Conservation (phyloP, 2,888 invertebrate species). For the Coelopa pilipes region DNA sequence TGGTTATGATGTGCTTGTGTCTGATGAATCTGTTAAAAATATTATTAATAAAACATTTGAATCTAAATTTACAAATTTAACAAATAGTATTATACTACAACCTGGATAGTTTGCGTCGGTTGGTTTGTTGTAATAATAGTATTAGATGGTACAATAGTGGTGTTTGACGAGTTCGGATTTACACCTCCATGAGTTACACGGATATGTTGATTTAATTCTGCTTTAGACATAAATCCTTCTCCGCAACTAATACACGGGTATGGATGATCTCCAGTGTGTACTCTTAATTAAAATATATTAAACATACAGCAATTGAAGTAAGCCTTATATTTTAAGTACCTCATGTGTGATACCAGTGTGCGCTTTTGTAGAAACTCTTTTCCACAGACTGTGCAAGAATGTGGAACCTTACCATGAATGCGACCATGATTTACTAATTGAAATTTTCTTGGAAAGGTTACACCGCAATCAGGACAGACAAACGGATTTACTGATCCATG, state of each 20-base stretch:
- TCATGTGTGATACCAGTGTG: conserved; percentile 83
- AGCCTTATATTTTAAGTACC: conserved; percentile 65
- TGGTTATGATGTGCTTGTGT: conserved; percentile 52
- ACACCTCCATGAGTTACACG: conserved; percentile 70
- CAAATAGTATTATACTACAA: conserved; percentile 36
- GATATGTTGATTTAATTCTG: conserved; percentile 76
- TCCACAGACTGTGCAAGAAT: conserved; percentile 83
- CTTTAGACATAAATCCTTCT: conserved; percentile 79
- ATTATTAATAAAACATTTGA: neutral
- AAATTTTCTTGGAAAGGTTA: conserved; percentile 85
- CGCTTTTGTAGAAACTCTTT: conserved; percentile 88
- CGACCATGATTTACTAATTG: conserved; percentile 86
- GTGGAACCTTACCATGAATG: conserved; percentile 82
- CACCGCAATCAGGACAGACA: conserved; percentile 90
- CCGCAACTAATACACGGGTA: conserved; percentile 81
- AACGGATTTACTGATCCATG: conserved; percentile 97
- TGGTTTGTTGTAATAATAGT: conserved; percentile 54
- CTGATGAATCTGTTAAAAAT: conserved; percentile 50
- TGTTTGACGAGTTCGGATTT: conserved; percentile 66
- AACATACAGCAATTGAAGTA: neutral
- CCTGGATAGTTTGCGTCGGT: conserved; percentile 59
- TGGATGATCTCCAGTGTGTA: conserved; percentile 80
- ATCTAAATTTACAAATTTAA: neutral
- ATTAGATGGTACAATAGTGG: conserved; percentile 59
- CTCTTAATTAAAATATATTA: conserved; percentile 63